Evolutionary conservation across 2,797 vertebrate genomes (phyloP), one percentile per base, ranked within the genome.

Genomic region (Pantherophis alleghaniensis): DNA sequence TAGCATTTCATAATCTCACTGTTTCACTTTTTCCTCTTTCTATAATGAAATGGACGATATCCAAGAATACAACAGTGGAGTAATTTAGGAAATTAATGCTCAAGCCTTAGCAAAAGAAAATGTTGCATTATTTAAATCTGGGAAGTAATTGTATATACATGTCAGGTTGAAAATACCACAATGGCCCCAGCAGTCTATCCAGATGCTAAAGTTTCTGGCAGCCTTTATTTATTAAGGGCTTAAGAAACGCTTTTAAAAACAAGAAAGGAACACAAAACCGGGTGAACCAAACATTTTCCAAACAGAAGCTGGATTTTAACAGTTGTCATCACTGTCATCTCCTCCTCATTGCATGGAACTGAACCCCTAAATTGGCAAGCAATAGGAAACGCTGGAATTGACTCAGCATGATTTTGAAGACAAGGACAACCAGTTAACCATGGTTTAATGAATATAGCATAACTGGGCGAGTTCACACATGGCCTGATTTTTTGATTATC

Each of bases 31-130:
- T 66, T 53, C 92, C 89, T 56, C 94, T 12, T 42, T 7, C 83
- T 69, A 13, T 87, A 95, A 94, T 20, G 79, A 94, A 96, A 93
- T 63, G 92, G 89, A 88, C 55, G 88, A 3, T 42, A 93, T 94
- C 93, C 66, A 94, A 94, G 22, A 93, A 88, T 42, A 61, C 42
- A 66, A 69, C 87, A 95, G 14, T 56, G 57, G 55, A 93, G 53
- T 93, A 91, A 94, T 92, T 53, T 86, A 86, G 90, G 53, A 91
- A 91, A 92, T 91, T 86, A 89, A 91, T 91, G 87, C 32, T 63
- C 55, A 61, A 90, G 42, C 86, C 74, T 83, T 91, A 61, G 47
- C 56, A 88, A 89, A 83, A 63, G 47, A 51, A 86, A 93, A 91
- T 20, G 59, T 7, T 61, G 86, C 14, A 14, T 86, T 56, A 91